Conservation (phyloP, 2,888 invertebrate genomes). For the Augiades crinisus region DNA sequence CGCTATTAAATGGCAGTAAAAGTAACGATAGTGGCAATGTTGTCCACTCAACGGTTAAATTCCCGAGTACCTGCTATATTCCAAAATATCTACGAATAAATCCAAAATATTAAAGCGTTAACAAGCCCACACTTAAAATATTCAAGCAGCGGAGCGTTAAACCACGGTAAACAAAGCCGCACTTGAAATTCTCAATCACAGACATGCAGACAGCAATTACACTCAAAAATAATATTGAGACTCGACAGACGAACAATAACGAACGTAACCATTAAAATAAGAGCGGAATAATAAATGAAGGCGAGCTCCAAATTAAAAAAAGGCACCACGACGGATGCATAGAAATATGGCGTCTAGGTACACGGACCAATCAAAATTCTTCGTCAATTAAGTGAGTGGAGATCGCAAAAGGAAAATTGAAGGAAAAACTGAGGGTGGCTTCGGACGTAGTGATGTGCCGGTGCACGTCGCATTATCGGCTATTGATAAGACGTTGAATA, state of each 20-base stretch:
- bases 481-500: too few species aligned
- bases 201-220: conserved; percentile 55
- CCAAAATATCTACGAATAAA: neutral
- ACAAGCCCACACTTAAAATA: conserved; percentile 12
- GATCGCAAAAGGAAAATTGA: conserved; percentile 80
- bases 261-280: conserved; percentile 79
- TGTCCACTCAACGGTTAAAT: too few species aligned
- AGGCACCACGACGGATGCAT: conserved; percentile 65
- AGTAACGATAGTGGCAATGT: too few species aligned
- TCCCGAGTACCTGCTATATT: too few species aligned
- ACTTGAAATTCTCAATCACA: conserved; percentile 22
- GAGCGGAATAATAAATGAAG: conserved; percentile 76
- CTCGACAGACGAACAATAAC: conserved; percentile 64
- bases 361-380: conserved; percentile 78
- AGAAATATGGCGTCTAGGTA: conserved; percentile 67
- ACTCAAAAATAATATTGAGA: conserved; percentile 69
- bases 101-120: neutral
- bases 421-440: conserved; percentile 76
- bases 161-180: conserved; percentile 18
- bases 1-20: too few species aligned
- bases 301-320: conserved; percentile 51
- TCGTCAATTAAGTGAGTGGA: conserved; percentile 79
- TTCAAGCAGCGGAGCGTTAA: conserved; percentile 11
- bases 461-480: neutral
- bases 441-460: conserved; percentile 45